A percentile compares a stretch with the other conserved stretches of the same genome.
Conservation (phyloP, 2,888 invertebrate genomes). For the Axea sp. region DNA sequence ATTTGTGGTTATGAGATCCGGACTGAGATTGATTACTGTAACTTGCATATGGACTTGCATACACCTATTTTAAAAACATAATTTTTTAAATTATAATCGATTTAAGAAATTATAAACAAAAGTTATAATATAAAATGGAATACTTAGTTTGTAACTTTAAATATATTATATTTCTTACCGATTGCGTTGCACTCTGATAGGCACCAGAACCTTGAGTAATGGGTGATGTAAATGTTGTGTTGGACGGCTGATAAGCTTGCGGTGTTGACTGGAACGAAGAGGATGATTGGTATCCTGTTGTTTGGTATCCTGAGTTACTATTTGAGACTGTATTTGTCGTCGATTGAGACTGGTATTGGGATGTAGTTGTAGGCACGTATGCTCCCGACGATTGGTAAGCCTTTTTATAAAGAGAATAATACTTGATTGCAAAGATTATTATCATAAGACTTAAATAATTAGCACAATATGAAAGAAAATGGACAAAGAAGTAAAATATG, state of each 20-base stretch:
- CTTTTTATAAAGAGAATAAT: slow-evolving; percentile 58
- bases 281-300: slow-evolving; percentile 74
- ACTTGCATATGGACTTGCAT: slow-evolving; percentile 73
- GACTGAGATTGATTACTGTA: slow-evolving; percentile 74
- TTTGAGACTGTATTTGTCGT: slow-evolving; percentile 74
- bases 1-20: slow-evolving; percentile 75
- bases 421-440: slow-evolving; percentile 27
- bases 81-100: too few relatives aligned
- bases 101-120: too few relatives aligned
- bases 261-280: slow-evolving; percentile 75
- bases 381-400: slow-evolving; percentile 74
- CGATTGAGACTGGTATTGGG: slow-evolving; percentile 76
- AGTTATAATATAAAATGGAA: too few relatives aligned
- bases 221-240: slow-evolving; percentile 75
- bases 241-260: slow-evolving; percentile 76
- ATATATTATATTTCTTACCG: too few relatives aligned
- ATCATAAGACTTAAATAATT: neutral
- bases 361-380: slow-evolving; percentile 75
- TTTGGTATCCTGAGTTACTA: slow-evolving; percentile 74
- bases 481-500: too few relatives aligned
- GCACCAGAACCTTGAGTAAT: slow-evolving; percentile 75
- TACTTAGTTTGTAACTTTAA: too few relatives aligned
- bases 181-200: slow-evolving; percentile 76
- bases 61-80: too few relatives aligned
- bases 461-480: too few relatives aligned